Evolutionary conservation across 2,888 invertebrate species (phyloP), one percentile per base, ranked within the genome.

Genomic region (Neuroscelio doddi): DNA sequence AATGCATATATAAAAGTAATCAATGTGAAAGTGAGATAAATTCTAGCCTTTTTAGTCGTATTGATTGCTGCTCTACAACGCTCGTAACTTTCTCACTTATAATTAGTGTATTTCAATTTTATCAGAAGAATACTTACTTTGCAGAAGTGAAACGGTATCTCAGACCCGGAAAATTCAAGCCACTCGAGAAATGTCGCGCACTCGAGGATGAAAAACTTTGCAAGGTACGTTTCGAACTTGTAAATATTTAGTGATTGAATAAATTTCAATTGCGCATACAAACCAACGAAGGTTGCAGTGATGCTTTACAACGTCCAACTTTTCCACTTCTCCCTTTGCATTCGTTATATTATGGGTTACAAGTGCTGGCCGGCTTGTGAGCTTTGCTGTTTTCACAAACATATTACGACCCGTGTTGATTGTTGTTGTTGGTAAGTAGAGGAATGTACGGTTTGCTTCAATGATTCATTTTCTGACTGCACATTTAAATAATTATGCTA

Each of bases 181-280:
- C 52, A 41, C 63, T 47, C 14, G 17, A 39, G 49, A 53, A 59
- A 45, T 10, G 46, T 9, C 44, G 59, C 42, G 47, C 44, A 55
- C 64, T 61, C 61, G 65, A 49, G 39, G 65, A 57, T 61, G 57
- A 62, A 64, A 64, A 68, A 68, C 68, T 68, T 68, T 52, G 41
- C 50, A 14, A 57, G 61, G 66, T 66, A 52, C 68, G 64, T 53
- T 50, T 61, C 56, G 57, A 68, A 64, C 64, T 68, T 68, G 68
- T 68, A 63, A 67, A 59, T 63, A 67, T 59, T 68, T 64, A 57
- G 64, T 68, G 59, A 68, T 68, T 68, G 67, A 68, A 68, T 68
- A 64, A 63, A 68, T 68, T 68, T 64, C 63, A 68, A 61, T 68
- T 68, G 68, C 64, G 68, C 53, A 53, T 57, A 61, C 64, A 58